Conservation (phyloP, 2,888 invertebrate genomes). For the Harpalus rubripes region DNA sequence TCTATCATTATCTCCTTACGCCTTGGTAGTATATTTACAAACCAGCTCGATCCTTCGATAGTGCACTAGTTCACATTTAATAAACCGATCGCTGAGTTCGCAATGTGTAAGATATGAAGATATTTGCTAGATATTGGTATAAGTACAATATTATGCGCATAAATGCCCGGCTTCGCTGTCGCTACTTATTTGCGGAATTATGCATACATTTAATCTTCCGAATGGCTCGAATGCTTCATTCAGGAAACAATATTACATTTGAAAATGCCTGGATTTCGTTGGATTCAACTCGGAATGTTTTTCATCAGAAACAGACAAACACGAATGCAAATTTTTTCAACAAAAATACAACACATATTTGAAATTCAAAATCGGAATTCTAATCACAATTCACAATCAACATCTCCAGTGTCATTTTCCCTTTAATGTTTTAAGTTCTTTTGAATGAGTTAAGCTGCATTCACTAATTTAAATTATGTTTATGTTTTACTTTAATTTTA, state of each 20-base stretch:
- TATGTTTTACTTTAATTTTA: no score
- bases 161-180: constrained; percentile 26
- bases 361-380: neutral
- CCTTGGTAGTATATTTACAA: neutral
- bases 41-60: constrained; percentile 6
- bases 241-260: constrained; percentile 44
- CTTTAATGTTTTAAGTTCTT: neutral
- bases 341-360: constrained; percentile 1
- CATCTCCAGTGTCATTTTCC: neutral
- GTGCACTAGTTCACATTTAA: constrained; percentile 9
- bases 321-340: neutral
- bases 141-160: constrained; percentile 48
- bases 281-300: neutral
- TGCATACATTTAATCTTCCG: constrained; percentile 37
- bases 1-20: no score
- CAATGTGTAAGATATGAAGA: constrained; percentile 24
- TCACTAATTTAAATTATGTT: no score
- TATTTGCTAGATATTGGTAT: constrained; percentile 36
- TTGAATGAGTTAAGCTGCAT: no score
- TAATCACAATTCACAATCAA: neutral
- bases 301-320: constrained; percentile 10
- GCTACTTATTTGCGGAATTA: constrained; percentile 39
- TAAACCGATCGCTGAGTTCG: constrained; percentile 17
- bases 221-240: constrained; percentile 48
- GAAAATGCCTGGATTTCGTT: constrained; percentile 20